A percentile compares a stretch with the other conserved stretches of the same genome.
These are phyloP conservation scores for Calliopsis andreniformis DNA, from an alignment of 1,140 invertebrate species.

Conservation along the genomic window DNA sequence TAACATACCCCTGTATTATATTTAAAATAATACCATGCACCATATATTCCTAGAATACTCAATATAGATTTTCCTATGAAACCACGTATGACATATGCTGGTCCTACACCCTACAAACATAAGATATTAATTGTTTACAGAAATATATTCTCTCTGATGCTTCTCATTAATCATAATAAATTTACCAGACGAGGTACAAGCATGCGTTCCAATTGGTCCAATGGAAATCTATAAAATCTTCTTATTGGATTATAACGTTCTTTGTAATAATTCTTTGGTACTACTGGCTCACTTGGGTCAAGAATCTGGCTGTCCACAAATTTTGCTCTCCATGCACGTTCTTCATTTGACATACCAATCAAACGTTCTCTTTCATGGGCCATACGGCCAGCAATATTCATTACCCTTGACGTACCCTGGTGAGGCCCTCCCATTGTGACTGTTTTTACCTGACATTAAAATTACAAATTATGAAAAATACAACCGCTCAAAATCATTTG, in stretches of 20 bases:
- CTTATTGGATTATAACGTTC: constrained; percentile 89
- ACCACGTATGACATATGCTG: constrained; percentile 83
- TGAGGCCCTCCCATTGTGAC: not conserved
- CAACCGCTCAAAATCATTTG: too few relatives aligned
- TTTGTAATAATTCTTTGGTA: constrained; percentile 84
- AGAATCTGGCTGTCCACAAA: constrained; percentile 92
- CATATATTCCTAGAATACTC: constrained; percentile 79
- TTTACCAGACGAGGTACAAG: constrained; percentile 84
- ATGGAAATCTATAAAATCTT: constrained; percentile 87
- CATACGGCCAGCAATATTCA: constrained; percentile 89
- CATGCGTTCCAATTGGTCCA: constrained; percentile 84
- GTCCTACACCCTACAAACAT: constrained; percentile 81
- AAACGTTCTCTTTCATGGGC: constrained; percentile 88
- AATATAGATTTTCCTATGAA: constrained; percentile 85
- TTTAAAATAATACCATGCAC: constrained; percentile 88
- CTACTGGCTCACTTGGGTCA: constrained; percentile 86
- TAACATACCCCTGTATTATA: constrained; percentile 88
- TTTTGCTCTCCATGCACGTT: constrained; percentile 90
- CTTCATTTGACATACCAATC: constrained; percentile 90
- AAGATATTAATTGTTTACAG: constrained; percentile 23
- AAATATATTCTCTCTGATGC: too few relatives aligned
- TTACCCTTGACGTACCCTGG: constrained; percentile 80
- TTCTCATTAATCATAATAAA: too few relatives aligned
- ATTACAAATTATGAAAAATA: too few relatives aligned
- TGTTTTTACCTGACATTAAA: constrained; percentile 3